Percentiles rank a stretch among this genome's conserved stretches.
Conservation (phyloP, 2,888 invertebrate species). For the Xylota segnis region DNA sequence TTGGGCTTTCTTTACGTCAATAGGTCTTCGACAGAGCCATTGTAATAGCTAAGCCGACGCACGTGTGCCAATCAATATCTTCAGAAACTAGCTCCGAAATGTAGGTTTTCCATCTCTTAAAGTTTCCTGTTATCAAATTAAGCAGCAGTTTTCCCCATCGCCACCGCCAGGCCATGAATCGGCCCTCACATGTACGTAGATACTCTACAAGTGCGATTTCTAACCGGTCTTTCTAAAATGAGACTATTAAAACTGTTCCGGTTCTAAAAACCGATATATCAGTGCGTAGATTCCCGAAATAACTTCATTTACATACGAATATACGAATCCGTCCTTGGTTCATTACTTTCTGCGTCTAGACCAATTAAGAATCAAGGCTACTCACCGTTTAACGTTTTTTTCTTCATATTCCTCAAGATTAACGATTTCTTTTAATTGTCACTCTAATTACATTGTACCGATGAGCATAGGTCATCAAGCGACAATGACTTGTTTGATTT, state of each 20-base stretch:
- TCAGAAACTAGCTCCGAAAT: not conserved
- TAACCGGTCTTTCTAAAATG: constrained; percentile 16
- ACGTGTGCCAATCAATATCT: not conserved
- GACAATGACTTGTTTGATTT: constrained; percentile 15
- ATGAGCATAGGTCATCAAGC: constrained; percentile 4
- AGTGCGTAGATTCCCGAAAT: not conserved
- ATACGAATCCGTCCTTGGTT: not conserved
- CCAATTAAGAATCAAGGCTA: constrained; percentile 24
- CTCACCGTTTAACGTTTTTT: not conserved
- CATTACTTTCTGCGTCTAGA: constrained; percentile 27
- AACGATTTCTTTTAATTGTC: constrained; percentile 24
- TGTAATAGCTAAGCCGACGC: not conserved
- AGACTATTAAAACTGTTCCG: constrained; percentile 11
- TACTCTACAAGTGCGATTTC: constrained; percentile 9
- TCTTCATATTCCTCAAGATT: not conserved
- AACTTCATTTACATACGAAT: not conserved
- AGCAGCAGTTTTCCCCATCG: not conserved
- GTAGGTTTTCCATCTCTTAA: not conserved
- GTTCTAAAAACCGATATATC: constrained; percentile 17
- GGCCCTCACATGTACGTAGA: not conserved
- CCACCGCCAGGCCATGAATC: not conserved
- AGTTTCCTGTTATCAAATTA: not conserved
- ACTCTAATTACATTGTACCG: constrained; percentile 5
- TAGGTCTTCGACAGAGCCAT: not conserved
- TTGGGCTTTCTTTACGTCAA: not conserved